phyloP scores from a whole-genome alignment of 2,113 vertebrate genomes.

The Pseudorasbora parva region DNA sequence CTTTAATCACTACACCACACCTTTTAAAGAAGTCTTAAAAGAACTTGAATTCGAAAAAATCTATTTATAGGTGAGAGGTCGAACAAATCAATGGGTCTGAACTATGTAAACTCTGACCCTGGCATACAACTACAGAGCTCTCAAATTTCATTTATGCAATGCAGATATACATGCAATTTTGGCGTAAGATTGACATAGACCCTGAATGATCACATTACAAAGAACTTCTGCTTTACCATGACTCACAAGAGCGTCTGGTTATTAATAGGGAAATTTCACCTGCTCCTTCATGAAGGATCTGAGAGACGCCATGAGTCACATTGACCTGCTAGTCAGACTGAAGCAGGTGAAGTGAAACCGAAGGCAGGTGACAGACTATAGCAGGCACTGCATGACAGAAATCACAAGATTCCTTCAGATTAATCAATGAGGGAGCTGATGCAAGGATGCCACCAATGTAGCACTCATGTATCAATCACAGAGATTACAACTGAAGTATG shows the following conservation, averaged over 20 bases:
- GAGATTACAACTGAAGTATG: not conserved
- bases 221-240: not conserved
- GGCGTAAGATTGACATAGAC: not conserved
- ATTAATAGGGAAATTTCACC: constrained; percentile 7
- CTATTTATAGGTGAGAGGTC: constrained; percentile 47
- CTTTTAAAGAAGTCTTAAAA: constrained; percentile 10
- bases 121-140: not conserved
- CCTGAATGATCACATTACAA: not conserved
- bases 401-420: constrained; percentile 27
- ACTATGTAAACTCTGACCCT: not conserved
- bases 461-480: not conserved
- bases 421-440: not conserved
- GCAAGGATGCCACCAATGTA: not conserved
- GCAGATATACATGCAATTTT: too few relatives aligned
- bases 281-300: constrained; percentile 20
- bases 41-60: constrained; percentile 17
- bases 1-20: not conserved
- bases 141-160: not conserved
- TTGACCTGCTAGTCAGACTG: not conserved
- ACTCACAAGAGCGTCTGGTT: constrained; percentile 8
- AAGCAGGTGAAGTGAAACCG: constrained; percentile 46
- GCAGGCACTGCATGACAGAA: not conserved
- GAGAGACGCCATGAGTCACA: constrained; percentile 9
- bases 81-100: constrained; percentile 18
- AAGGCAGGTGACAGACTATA: not conserved